Conservation (phyloP, 2,888 invertebrate genomes). For the Matsumyia berberina region DNA sequence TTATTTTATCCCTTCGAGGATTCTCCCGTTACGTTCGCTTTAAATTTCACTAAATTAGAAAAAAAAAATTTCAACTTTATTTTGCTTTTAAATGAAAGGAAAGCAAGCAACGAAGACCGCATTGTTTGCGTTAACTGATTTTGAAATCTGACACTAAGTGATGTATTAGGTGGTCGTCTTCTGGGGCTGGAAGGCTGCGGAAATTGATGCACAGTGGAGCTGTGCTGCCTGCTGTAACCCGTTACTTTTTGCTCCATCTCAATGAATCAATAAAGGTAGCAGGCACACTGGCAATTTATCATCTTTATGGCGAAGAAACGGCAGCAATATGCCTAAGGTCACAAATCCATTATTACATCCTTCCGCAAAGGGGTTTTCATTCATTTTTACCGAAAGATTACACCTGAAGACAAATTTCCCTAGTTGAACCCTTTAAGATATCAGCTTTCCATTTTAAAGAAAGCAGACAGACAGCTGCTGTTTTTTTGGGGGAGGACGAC, state of each 20-base stretch:
- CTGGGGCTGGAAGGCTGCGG: neutral
- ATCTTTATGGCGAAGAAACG: slow-evolving; percentile 67
- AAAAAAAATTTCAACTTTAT: neutral
- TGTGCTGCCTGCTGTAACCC: slow-evolving; percentile 26
- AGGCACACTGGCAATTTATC: slow-evolving; percentile 66
- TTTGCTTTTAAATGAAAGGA: slow-evolving; percentile 31
- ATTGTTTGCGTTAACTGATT: slow-evolving; percentile 70
- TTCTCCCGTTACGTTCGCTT: slow-evolving; percentile 42
- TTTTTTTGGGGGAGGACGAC: slow-evolving; percentile 12
- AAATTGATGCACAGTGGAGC: slow-evolving; percentile 39
- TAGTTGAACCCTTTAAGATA: slow-evolving; percentile 62
- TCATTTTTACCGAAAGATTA: slow-evolving; percentile 72
- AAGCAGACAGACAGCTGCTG: slow-evolving; percentile 31
- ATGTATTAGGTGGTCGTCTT: slow-evolving; percentile 62
- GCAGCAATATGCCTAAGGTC: slow-evolving; percentile 75
- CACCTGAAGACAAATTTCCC: slow-evolving; percentile 73
- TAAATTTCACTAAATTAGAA: slow-evolving; percentile 57
- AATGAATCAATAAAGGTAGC: slow-evolving; percentile 67
- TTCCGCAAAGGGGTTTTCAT: slow-evolving; percentile 65
- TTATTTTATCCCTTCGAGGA: slow-evolving; percentile 44
- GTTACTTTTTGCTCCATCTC: slow-evolving; percentile 25
- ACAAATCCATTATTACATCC: slow-evolving; percentile 76
- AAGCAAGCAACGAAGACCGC: slow-evolving; percentile 34
- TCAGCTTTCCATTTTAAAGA: slow-evolving; percentile 60
- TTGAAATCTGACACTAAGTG: slow-evolving; percentile 75